Conservation (phyloP, 1,140 invertebrate species). For the Aplysia californica region DNA sequence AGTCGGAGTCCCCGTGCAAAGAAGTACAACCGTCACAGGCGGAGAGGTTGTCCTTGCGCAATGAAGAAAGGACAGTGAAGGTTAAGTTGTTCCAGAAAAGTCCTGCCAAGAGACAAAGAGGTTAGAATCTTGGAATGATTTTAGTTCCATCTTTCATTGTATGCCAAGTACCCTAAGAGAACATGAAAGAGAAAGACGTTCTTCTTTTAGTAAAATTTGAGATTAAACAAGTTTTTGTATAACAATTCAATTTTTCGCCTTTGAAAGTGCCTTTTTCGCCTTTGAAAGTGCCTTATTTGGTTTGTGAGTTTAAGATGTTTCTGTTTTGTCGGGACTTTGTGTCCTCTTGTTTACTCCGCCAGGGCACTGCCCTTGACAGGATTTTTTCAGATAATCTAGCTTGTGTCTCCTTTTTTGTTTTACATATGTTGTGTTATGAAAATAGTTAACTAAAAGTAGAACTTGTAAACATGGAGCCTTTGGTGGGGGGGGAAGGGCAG, state of each 20-base stretch:
- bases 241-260: not conserved
- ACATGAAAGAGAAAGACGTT: not conserved
- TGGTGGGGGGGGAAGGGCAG: too few relatives aligned
- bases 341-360: too few relatives aligned
- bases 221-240: not conserved
- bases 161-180: not conserved
- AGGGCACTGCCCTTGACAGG: too few relatives aligned
- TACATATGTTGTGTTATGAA: too few relatives aligned
- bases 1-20: slow-evolving; percentile 5
- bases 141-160: not conserved
- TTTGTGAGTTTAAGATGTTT: too few relatives aligned
- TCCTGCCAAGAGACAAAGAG: not conserved
- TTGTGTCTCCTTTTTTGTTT: too few relatives aligned
- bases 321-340: too few relatives aligned
- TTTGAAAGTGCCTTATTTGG: too few relatives aligned
- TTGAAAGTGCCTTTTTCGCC: not conserved
- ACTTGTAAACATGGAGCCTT: too few relatives aligned
- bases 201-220: not conserved
- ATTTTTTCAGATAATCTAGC: too few relatives aligned
- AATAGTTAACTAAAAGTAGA: too few relatives aligned
- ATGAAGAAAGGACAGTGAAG: slow-evolving; percentile 1
- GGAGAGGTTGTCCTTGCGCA: not conserved
- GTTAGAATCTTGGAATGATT: not conserved
- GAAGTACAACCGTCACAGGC: not conserved
- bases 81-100: not conserved